Evolutionary conservation across 2,888 invertebrate genomes (phyloP).

Genomic region (Autographa pulchrina): DNA sequence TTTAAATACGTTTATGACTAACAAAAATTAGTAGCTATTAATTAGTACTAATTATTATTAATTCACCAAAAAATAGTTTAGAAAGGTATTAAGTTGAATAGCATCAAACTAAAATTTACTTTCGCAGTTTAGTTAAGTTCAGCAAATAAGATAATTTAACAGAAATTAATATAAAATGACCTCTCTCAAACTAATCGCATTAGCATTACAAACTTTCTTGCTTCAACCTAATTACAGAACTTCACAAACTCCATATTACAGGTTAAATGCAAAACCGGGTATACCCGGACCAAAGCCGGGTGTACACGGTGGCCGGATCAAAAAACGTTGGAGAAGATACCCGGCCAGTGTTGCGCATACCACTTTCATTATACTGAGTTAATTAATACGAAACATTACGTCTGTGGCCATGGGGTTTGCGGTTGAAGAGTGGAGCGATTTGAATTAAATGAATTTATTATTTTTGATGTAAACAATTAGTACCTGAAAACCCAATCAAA

Average conservation of each 20-base stretch:
- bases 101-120: too few relatives aligned
- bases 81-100: too few relatives aligned
- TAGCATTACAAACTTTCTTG: conserved; percentile 49
- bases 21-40: too few relatives aligned
- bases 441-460: not conserved
- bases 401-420: conserved; percentile 63
- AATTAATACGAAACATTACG: conserved; percentile 85
- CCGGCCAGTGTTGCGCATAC: conserved; percentile 76
- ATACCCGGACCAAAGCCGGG: conserved; percentile 17
- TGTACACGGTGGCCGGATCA: conserved; percentile 59
- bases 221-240: conserved; percentile 50
- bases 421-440: conserved; percentile 7
- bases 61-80: too few relatives aligned
- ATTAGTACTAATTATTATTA: too few relatives aligned
- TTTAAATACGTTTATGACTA: too few relatives aligned
- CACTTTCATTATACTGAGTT: conserved; percentile 84
- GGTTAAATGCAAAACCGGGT: conserved; percentile 50
- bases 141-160: too few relatives aligned
- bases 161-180: conserved; percentile 7
- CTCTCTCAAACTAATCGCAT: conserved; percentile 36
- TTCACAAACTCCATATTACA: conserved; percentile 42
- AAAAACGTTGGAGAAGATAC: conserved; percentile 67
- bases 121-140: too few relatives aligned
- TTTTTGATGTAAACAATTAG: too few relatives aligned
- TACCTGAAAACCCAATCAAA: too few relatives aligned